Evolutionary conservation across 2,888 invertebrate genomes (phyloP).

Genomic region (Coenonympha glycerion): DNA sequence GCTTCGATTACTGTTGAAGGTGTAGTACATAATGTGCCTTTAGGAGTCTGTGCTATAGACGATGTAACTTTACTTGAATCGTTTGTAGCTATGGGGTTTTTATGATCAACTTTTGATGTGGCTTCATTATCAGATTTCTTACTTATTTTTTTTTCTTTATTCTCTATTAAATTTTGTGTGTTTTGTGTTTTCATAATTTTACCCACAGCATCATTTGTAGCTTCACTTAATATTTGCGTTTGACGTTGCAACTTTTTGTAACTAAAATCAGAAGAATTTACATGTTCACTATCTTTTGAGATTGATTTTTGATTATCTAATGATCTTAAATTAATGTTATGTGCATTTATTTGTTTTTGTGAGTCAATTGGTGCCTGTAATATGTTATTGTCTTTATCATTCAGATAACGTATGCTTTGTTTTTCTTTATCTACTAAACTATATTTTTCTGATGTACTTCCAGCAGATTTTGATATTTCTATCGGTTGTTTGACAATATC

Average conservation of each 20-base stretch:
- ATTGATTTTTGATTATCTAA: neutral
- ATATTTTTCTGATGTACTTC: conserved; percentile 1
- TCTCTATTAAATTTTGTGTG: neutral
- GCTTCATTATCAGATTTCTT: neutral
- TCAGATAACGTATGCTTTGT: neutral
- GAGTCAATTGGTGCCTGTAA: neutral
- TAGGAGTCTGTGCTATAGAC: neutral
- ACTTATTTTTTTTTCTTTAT: neutral
- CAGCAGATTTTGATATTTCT: neutral
- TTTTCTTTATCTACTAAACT: neutral
- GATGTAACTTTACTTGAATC: neutral
- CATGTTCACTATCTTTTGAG: conserved; percentile 13
- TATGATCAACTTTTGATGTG: neutral
- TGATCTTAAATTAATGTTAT: neutral
- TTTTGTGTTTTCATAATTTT: neutral
- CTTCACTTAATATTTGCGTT: conserved; percentile 36
- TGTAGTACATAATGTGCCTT: neutral
- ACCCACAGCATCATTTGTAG: conserved; percentile 1
- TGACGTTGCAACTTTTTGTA: conserved; percentile 45
- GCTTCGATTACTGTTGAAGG: conserved; percentile 11
- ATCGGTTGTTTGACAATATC: neutral
- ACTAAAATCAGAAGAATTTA: conserved; percentile 23
- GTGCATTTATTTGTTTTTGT: conserved; percentile 10
- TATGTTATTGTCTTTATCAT: conserved; percentile 1
- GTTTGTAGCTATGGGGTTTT: neutral